Evolutionary conservation across 2,888 invertebrate species (phyloP), one percentile per base, ranked within the genome.

Genomic region (Pseudococcus longispinus): DNA sequence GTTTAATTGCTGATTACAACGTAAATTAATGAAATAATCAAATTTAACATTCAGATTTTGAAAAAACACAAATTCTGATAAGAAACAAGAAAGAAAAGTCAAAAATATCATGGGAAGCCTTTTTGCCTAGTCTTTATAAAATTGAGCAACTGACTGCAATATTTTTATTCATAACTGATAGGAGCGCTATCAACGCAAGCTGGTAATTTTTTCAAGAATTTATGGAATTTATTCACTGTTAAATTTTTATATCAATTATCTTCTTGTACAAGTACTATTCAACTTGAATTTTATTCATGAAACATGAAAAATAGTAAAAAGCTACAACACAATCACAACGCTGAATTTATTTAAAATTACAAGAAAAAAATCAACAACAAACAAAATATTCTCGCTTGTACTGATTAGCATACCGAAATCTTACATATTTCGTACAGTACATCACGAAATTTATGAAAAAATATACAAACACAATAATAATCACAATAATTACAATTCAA

Each of bases 401-500:
- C 23, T 20, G 23, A 77, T 51, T 74, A 51, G 46, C 51, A 29
- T 84, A 70, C 26, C 0, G 3, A 13, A 13, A 46, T 26, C 11
- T 15, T 13, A 26, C 20, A n/a, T n/a, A n/a, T 65, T 65, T 26
- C 3, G 5, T 2, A 65, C 13, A 65, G 26, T 26, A 65, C 23
- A 26, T 26, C 65, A 37, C 55, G 29, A 80, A 55, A 70, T 42
- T 26, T 15, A 26, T 44, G 29, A 82, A 80, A 60, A 32, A 60
- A 42, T 60, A 82, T 77, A 23, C 37, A 26, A 55, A 82, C 26
- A 9, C n/a, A 82, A 51, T 18, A 84, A 85, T 46, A n/a, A 87
- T 26, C 13, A 86, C 87, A 84, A 88, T 74, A 80, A 77, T 55
- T n/a, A 23, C 9, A 87, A 82, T 84, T 87, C 74, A 42, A 85